Percentiles rank a stretch among this genome's conserved stretches.
Evolutionary conservation across 2,888 invertebrate genomes (phyloP).

Genomic region (Caenorhabditis imperialis): DNA sequence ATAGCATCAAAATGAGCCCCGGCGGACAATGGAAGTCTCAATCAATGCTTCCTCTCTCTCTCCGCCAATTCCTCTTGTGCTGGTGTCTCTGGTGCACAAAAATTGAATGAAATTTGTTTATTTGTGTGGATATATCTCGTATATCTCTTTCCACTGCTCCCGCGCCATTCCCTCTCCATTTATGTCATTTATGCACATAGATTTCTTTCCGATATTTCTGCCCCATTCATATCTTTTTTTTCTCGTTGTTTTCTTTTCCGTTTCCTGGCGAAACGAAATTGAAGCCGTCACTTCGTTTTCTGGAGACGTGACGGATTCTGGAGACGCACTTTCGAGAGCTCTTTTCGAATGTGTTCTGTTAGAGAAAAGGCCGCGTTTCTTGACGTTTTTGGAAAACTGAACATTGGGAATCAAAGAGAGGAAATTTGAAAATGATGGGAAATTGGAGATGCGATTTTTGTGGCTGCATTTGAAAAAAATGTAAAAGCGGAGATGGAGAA

Average conservation of each 20-base stretch:
- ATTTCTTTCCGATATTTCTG: background rate
- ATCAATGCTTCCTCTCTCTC: conserved; percentile 23
- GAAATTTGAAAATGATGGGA: too few species aligned
- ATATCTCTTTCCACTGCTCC: background rate
- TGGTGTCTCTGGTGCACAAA: background rate
- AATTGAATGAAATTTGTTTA: conserved; percentile 18
- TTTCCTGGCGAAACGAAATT: too few species aligned
- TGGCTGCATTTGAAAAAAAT: too few species aligned
- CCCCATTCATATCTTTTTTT: conserved; percentile 3
- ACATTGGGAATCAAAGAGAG: too few species aligned
- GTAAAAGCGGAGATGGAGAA: too few species aligned
- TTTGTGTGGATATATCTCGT: background rate
- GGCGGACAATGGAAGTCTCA: conserved; percentile 6
- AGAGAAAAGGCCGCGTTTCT: too few species aligned
- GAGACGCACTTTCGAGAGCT: too few species aligned
- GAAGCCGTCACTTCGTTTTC: too few species aligned
- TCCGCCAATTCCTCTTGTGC: background rate
- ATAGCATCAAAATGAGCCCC: conserved; percentile 7
- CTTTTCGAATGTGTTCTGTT: too few species aligned
- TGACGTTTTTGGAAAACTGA: too few species aligned
- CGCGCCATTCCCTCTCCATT: background rate
- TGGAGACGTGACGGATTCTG: too few species aligned
- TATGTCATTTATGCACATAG: conserved; percentile 20
- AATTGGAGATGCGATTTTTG: too few species aligned
- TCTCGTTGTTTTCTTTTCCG: conserved; percentile 7